Conservation (phyloP, 2,888 invertebrate species). For the Caenorhabditis auriculariae region DNA sequence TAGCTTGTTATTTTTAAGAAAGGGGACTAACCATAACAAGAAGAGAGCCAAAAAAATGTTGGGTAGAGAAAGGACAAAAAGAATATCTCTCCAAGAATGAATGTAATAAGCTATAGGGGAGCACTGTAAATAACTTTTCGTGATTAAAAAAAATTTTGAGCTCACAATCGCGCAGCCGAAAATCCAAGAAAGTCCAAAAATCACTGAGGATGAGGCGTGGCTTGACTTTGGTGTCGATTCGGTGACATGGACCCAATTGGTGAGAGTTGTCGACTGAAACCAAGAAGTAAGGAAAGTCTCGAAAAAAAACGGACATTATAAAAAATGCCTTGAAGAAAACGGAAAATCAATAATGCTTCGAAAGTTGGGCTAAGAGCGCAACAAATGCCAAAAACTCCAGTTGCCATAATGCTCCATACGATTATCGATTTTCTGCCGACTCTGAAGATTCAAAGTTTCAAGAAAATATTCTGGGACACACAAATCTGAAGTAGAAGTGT, state of each 20-base stretch:
- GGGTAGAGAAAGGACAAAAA: constrained; percentile 3
- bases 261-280: constrained; percentile 8
- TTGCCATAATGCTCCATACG: constrained; percentile 1
- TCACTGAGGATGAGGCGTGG: constrained; percentile 4
- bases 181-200: constrained; percentile 11
- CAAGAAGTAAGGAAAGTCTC: background rate
- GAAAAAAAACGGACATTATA: constrained; percentile 1
- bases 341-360: background rate
- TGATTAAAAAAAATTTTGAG: background rate
- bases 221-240: constrained; percentile 4
- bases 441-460: no score
- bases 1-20: background rate
- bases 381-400: constrained; percentile 3
- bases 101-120: background rate
- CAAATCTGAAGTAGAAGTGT: no score
- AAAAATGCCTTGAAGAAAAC: constrained; percentile 10
- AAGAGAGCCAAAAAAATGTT: constrained; percentile 3
- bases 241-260: constrained; percentile 5
- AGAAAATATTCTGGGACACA: no score
- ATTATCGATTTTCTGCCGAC: constrained; percentile 3
- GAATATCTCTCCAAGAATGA: constrained; percentile 2
- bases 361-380: constrained; percentile 2
- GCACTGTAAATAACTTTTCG: background rate
- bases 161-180: constrained; percentile 6
- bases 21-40: background rate